These are phyloP conservation scores for Hylomyscus alleni DNA, from an alignment of 2,797 vertebrate genomes.

Conservation along the genomic window DNA sequence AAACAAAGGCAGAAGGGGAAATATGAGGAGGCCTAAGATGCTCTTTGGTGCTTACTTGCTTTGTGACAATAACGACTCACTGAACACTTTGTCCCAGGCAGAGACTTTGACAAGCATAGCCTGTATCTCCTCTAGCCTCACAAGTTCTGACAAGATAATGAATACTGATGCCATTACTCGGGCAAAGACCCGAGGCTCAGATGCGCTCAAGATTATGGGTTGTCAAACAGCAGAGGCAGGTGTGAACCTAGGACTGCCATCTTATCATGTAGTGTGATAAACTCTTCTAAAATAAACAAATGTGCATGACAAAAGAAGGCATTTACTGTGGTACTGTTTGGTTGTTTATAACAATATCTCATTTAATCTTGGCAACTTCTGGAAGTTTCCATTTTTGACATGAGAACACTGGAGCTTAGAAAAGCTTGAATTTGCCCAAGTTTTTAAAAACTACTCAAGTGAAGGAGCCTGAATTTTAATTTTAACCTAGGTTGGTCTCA, in stretches of 20 bases:
- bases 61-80: neutral
- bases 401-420: conserved; percentile 7
- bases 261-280: conserved; percentile 17
- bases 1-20: neutral
- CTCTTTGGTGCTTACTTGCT: neutral
- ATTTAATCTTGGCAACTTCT: neutral
- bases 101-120: neutral
- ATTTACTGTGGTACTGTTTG: conserved; percentile 22
- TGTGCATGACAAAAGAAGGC: neutral
- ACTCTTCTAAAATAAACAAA: conserved; percentile 25
- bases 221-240: neutral
- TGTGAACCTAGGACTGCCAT: neutral
- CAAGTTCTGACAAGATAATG: neutral
- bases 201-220: neutral
- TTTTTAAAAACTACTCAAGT: neutral
- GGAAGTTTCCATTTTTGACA: neutral
- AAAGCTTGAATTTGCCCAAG: neutral
- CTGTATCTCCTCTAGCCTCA: neutral
- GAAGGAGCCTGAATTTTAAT: conserved; percentile 30
- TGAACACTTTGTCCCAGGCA: conserved; percentile 47
- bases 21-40: neutral
- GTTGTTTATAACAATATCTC: conserved; percentile 13
- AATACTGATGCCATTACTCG: neutral
- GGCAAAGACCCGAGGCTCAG: conserved; percentile 13
- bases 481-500: conserved; percentile 62